These are phyloP conservation scores for Anthopleura xanthogrammica DNA, from an alignment of 92 coral and sea anemone genomes.

Conservation along the genomic window DNA sequence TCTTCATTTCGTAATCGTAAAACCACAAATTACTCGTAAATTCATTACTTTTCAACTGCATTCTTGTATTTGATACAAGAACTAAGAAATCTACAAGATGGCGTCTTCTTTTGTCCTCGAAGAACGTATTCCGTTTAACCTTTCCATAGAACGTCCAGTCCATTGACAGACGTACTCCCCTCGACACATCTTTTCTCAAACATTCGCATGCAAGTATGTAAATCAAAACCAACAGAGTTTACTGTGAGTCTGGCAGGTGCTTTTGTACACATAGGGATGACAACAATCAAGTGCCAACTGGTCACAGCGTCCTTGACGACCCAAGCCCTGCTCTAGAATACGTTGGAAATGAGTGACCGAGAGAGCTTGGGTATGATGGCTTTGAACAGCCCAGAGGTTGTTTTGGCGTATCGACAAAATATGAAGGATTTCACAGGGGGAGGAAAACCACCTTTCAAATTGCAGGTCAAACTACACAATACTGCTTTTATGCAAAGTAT, in stretches of 20 bases:
- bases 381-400: too few relatives aligned
- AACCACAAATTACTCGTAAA: neutral
- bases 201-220: neutral
- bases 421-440: neutral
- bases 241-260: neutral
- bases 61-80: conserved; percentile 3
- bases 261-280: neutral
- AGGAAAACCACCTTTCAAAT: neutral
- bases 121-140: conserved; percentile 5
- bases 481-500: too few relatives aligned
- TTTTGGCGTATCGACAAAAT: neutral
- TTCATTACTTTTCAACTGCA: conserved; percentile 5
- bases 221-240: neutral
- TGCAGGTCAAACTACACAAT: too few relatives aligned
- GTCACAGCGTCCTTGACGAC: neutral
- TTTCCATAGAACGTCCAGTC: neutral
- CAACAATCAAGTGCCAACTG: neutral
- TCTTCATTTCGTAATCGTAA: neutral
- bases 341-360: neutral
- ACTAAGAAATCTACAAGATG: neutral
- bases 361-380: neutral
- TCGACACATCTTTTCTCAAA: neutral
- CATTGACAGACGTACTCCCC: conserved; percentile 9
- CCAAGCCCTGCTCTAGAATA: neutral
- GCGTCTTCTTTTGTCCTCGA: conserved; percentile 18